These are phyloP conservation scores for Cyclophora albipunctata DNA, from an alignment of 2,888 invertebrate genomes.

Conservation along the genomic window DNA sequence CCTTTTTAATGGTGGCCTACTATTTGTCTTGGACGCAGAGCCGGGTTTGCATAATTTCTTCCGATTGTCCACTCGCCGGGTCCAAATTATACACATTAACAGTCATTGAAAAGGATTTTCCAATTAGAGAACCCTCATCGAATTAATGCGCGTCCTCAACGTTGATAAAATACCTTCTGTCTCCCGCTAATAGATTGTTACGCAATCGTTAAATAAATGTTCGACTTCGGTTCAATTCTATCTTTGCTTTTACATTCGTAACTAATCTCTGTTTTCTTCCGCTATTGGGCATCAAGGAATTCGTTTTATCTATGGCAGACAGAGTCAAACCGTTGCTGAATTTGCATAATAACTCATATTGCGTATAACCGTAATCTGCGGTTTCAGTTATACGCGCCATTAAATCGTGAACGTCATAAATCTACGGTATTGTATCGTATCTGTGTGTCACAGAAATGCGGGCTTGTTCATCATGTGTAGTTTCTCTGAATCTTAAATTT, in stretches of 20 bases:
- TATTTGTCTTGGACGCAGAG: constrained; percentile 29
- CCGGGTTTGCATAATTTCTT: constrained; percentile 40
- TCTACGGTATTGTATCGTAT: constrained; percentile 46
- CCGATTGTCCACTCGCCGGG: constrained; percentile 45
- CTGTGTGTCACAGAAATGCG: constrained; percentile 36
- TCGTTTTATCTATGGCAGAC: no score
- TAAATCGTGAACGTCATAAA: constrained; percentile 42
- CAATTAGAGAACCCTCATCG: constrained; percentile 49
- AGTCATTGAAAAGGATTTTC: constrained; percentile 54
- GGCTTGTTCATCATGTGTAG: constrained; percentile 23
- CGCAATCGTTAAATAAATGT: constrained; percentile 20
- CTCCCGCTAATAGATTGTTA: constrained; percentile 36
- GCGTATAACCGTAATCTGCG: constrained; percentile 15
- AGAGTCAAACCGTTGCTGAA: no score
- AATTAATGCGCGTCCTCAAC: constrained; percentile 48
- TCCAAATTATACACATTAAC: constrained; percentile 54
- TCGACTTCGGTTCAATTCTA: constrained; percentile 12
- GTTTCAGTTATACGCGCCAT: constrained; percentile 22
- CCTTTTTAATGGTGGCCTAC: constrained; percentile 27
- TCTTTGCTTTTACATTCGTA: constrained; percentile 14
- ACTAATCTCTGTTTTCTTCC: constrained; percentile 6
- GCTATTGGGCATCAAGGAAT: constrained; percentile 1
- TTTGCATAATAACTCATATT: constrained; percentile 2
- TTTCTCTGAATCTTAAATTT: constrained; percentile 9
- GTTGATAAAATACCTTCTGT: constrained; percentile 45